Base-by-base conservation (phyloP, 1,140 invertebrate genomes). In the Drosophila mojavensis region DNA sequence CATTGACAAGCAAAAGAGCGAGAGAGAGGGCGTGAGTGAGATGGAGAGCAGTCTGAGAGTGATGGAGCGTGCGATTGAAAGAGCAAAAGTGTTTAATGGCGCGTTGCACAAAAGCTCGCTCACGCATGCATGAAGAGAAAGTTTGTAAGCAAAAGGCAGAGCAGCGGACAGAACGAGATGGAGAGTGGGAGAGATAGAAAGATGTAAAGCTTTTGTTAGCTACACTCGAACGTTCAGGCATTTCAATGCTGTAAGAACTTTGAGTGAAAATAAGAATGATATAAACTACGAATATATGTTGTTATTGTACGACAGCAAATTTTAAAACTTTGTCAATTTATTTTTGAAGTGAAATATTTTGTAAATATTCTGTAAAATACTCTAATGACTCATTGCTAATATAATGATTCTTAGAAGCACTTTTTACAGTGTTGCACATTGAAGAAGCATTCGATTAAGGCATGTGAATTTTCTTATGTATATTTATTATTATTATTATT, bases 91-190 rank as follows among this genome's bases (percentile, higher is more conserved):
- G 48, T 13, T 50, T 24, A 50, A 50, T 50, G 48, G 48, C 20
- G 48, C 48, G 48, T n/a, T 26, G 48, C 48, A 33, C 30, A 56
- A 72, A 73, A 73, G 70, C 70, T 73, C 70, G 64, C 70, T 73
- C 70, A 43, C 54, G 45, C 69, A 53, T 71, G 26, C 13, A 6
- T 10, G 4, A 65, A 71, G 69, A 71, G 62, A 68, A 17, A 10
- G 5, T 11, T 11, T 4, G 36, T 47, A 7, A 47, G 17, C n/a
- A 7, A 11, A 7, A 47, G 43, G 7, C n/a, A 9, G 15, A 6
- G 6, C n/a, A 5, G 6, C 5, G 17, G 6, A 6, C 2, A 47
- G 43, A 47, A 5, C 4, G 6, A 9, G 6, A 47, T 6, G 33
- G 2, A 33, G 28, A 30, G 28, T 5, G 50, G 17, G 24, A 51